phyloP scores from a whole-genome alignment of 1,140 invertebrate species.

The Rhynchophorus ferrugineus region DNA sequence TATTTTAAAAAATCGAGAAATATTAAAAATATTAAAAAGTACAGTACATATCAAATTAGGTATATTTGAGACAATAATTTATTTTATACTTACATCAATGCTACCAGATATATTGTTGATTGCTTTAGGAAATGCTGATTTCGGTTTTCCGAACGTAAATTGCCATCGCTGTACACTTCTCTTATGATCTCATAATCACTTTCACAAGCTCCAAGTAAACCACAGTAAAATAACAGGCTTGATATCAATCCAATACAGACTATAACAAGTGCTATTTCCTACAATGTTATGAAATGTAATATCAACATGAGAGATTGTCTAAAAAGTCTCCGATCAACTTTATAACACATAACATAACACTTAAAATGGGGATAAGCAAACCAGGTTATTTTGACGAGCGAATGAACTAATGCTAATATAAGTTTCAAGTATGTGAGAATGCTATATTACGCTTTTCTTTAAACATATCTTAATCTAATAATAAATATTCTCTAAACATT shows the following conservation, averaged over 20 bases:
- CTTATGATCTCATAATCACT: slow-evolving; percentile 25
- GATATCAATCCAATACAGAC: slow-evolving; percentile 44
- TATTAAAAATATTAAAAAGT: too few species aligned
- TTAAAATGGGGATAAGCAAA: too few species aligned
- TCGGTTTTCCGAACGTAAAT: slow-evolving; percentile 16
- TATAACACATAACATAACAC: too few species aligned
- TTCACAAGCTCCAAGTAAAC: slow-evolving; percentile 25
- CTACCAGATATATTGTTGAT: slow-evolving; percentile 48
- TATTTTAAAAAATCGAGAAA: too few species aligned
- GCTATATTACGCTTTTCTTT: too few species aligned
- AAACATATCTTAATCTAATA: too few species aligned
- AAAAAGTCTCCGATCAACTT: background rate
- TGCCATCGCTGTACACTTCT: slow-evolving; percentile 22
- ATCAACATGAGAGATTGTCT: background rate
- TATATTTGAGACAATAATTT: too few species aligned
- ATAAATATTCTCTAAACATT: too few species aligned
- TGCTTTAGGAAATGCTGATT: slow-evolving; percentile 44
- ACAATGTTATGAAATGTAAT: slow-evolving; percentile 32
- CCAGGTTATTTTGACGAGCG: too few species aligned
- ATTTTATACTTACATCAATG: slow-evolving; percentile 51
- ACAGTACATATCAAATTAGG: too few species aligned
- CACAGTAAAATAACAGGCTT: slow-evolving; percentile 42
- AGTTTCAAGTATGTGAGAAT: too few species aligned
- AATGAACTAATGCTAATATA: too few species aligned
- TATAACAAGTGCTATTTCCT: slow-evolving; percentile 49